These are phyloP conservation scores for Thymelicus acteon DNA, from an alignment of 2,888 invertebrate genomes.

Conservation along the genomic window DNA sequence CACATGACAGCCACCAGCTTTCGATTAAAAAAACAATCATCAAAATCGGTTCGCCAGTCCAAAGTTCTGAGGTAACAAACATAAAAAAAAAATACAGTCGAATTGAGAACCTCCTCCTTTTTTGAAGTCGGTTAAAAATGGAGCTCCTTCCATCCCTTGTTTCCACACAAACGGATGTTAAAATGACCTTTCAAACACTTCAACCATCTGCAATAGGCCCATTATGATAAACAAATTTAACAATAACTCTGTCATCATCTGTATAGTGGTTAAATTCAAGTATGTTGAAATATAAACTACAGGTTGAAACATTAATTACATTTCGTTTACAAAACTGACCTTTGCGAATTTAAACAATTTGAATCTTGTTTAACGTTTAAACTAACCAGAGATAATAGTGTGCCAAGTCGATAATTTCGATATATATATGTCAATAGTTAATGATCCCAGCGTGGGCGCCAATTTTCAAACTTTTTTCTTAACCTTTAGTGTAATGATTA, in stretches of 20 bases:
- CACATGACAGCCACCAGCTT: no score
- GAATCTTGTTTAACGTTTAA: neutral
- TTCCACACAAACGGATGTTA: neutral
- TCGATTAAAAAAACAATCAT: no score
- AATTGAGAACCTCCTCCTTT: no score
- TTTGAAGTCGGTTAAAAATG: no score
- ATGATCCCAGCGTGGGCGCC: neutral
- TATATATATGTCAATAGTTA: neutral
- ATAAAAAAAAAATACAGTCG: no score
- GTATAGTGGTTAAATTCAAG: neutral
- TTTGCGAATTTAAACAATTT: neutral
- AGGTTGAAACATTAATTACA: neutral
- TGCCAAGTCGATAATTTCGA: neutral
- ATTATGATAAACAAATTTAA: neutral
- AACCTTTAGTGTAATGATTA: neutral
- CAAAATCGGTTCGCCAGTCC: no score
- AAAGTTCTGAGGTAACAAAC: no score
- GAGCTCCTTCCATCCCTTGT: neutral
- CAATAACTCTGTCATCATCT: neutral
- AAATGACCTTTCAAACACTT: neutral
- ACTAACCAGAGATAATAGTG: neutral
- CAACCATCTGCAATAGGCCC: neutral
- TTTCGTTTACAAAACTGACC: slow-evolving; percentile 1
- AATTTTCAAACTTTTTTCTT: neutral
- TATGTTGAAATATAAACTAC: neutral